Conservation (phyloP, 53 echinoderm and acorn worm species). For the Temnopleurus reevesii region DNA sequence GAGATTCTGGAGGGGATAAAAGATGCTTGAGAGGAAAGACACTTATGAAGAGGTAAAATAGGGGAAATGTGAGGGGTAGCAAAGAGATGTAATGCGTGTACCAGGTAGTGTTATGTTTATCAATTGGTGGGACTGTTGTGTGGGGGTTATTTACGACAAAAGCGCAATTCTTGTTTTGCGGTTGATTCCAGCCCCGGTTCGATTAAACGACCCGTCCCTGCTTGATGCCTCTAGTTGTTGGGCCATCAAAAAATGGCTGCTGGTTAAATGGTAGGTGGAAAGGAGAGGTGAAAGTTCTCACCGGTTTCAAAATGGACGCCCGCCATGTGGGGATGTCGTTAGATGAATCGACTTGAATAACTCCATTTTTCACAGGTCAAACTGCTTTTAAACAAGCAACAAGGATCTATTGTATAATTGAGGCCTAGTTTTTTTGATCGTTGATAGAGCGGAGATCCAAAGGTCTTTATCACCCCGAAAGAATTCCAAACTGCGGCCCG, state of each 20-base stretch:
- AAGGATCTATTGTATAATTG: conserved; percentile 63
- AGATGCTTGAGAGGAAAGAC: background rate
- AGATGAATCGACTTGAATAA: conserved; percentile 55
- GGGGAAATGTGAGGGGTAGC: background rate
- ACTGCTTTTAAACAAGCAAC: conserved; percentile 54
- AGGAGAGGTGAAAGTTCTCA: conserved; percentile 49
- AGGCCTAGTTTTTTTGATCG: conserved; percentile 54
- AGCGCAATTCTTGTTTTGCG: conserved; percentile 64
- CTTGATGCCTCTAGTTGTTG: background rate
- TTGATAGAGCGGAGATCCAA: conserved; percentile 51
- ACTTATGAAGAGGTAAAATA: background rate
- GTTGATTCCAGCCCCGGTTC: conserved; percentile 43
- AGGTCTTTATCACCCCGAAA: conserved; percentile 42
- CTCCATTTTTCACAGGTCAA: conserved; percentile 64
- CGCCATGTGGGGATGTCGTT: conserved; percentile 34
- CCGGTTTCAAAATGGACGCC: background rate
- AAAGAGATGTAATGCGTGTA: conserved; percentile 3
- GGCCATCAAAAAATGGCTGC: background rate
- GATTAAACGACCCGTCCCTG: conserved; percentile 18
- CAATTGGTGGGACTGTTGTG: conserved; percentile 44
- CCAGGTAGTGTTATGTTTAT: conserved; percentile 46
- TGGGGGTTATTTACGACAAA: conserved; percentile 52
- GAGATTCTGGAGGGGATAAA: conserved; percentile 13
- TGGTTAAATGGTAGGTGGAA: background rate
- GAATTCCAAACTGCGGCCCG: conserved; percentile 52